Base-by-base conservation (phyloP, 2,888 invertebrate genomes). In the Trisateles emortualis region DNA sequence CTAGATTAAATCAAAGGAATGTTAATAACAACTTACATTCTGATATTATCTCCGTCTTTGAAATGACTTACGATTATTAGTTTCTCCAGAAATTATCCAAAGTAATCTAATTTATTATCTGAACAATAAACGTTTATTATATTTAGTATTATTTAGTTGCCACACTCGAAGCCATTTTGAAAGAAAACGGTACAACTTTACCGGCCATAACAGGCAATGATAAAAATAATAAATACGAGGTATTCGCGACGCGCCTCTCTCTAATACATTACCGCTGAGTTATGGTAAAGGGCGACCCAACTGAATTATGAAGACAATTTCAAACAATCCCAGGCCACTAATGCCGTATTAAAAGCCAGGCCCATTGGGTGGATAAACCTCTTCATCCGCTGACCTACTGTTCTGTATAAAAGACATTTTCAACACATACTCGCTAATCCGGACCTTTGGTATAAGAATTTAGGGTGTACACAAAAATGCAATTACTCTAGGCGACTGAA, bases 321-420 rank as follows among this genome's bases (percentile, higher is more conserved):
- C 71, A 71, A 74, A 78, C 71, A 75, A 72, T 68, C 59, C 57
- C 38, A 56, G 55, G 44, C 51, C 64, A 59, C 70, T 78, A 74
- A 76, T 68, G 62, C 60, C 52, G 65, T 59, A 68, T 68, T 74
- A 71, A 72, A 68, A 66, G 54, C 55, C 59, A 51, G 42, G 56
- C 49, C 59, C 55, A 42, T 43, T 48, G 47, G 59, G 57, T 19
- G 57, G 53, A 60, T 68, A 66, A 74, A 52, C 45, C 62, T 61
- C 61, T 53, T 61, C 52, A 56, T 68, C 65, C 58, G 30, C 52
- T 77, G 76, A 72, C 78, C 78, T 72, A 56, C 52, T 64, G 72
- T 67, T 86, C 84, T 86, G 83, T 74, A 59, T 26, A 36, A 54
- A 66, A 76, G 76, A 74, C 84, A 83, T 79, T 79, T 74, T 64